A percentile compares a stretch with the other conserved stretches of the same genome.
Evolutionary conservation across 1,140 invertebrate genomes (phyloP).

Genomic region (Agrypnia vestita): DNA sequence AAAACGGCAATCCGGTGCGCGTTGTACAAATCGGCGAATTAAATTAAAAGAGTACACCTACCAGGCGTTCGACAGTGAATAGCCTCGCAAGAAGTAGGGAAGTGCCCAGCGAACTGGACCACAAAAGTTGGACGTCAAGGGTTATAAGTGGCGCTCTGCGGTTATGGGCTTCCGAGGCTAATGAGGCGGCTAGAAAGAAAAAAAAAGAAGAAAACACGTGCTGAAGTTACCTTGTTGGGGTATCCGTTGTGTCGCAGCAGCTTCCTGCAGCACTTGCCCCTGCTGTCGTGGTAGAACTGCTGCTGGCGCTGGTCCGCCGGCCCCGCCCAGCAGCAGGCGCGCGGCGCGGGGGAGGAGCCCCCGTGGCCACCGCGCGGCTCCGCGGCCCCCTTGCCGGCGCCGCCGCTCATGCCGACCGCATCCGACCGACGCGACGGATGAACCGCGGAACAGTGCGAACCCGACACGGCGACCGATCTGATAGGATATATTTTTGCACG

Average conservation of each 20-base stretch:
- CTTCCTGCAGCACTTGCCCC: slow-evolving; percentile 82
- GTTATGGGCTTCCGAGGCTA: no score
- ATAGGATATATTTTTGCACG: neutral
- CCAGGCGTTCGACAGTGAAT: no score
- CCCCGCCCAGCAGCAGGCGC: slow-evolving; percentile 51
- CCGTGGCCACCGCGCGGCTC: slow-evolving; percentile 37
- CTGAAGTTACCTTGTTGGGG: slow-evolving; percentile 77
- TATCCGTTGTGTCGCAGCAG: slow-evolving; percentile 81
- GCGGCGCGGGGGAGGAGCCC: slow-evolving; percentile 38
- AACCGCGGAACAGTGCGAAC: neutral
- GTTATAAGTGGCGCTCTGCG: no score
- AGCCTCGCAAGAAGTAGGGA: no score
- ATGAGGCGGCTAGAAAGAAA: no score
- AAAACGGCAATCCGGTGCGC: no score
- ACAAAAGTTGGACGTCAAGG: no score
- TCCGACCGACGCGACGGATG: neutral
- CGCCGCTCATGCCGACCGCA: neutral
- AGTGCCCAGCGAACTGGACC: no score
- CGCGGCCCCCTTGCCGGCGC: neutral
- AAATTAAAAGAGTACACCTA: no score
- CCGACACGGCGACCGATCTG: neutral
- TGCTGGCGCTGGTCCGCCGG: slow-evolving; percentile 64
- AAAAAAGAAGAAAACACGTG: no score
- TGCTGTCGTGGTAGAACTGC: slow-evolving; percentile 82
- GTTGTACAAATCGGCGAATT: no score